Base-by-base conservation (phyloP, 1,140 invertebrate genomes). In the Procambarus virginalis region DNA sequence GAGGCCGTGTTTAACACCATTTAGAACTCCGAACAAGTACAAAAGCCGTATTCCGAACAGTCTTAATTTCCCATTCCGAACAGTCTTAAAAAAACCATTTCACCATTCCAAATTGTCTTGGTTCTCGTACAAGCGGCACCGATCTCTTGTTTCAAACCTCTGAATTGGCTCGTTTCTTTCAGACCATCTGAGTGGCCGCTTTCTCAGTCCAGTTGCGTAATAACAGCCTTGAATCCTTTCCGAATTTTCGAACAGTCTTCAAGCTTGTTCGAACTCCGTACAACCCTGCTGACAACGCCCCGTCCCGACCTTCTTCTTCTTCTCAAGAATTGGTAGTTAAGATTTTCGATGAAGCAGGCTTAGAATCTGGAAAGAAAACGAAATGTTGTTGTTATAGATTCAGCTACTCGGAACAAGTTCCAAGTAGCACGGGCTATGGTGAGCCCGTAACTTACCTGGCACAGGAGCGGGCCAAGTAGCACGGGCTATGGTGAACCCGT, bases 261-360 rank as follows among this genome's bases (percentile, higher is more conserved):
- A 55, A 12, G 8, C 51, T 12, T 9, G 8, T 55, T 55, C 8
- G 51, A 9, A 68, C 20, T n/a, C 20, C 64, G 20, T 34, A 34
- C 34, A 34, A 34, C 34, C 34, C 14, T 0, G 64, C 17, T 68
- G 64, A 68, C 64, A 68, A 68, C 60, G 20, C 14, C 60, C 17
- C 20, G 68, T 3, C n/a, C 20, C 68, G 64, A 73, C 68, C 6
- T 20, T 4, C n/a, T n/a, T 73, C n/a, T n/a, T n/a, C 14, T 5
- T 73, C 68, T n/a, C 78, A 55, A 12, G 14, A 55, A 55, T 22
- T 58, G 73, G 51, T 75, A 49, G 68, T 51, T 77, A 83, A 9
- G 81, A 83, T 34, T 89, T 89, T 46, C 87, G 80, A 76, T 89
- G 81, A n/a, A 89, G 87, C 70, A 89, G 87, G 87, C 75, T 89